phyloP scores from a whole-genome alignment of 2,888 invertebrate genomes.

The Malthinus seriepunctatus region DNA sequence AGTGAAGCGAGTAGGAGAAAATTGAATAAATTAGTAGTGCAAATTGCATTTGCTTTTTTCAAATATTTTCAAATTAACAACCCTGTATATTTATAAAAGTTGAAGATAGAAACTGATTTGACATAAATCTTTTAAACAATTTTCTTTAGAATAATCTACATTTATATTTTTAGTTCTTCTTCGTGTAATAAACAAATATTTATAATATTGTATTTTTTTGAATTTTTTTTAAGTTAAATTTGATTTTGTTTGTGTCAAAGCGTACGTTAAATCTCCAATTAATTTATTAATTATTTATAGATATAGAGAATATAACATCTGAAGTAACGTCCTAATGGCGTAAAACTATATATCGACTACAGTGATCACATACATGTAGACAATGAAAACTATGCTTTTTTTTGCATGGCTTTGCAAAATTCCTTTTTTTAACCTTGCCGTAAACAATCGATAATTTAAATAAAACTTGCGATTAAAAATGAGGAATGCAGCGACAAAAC shows the following conservation, averaged over 20 bases:
- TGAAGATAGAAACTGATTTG: too few relatives aligned
- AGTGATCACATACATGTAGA: constrained; percentile 51
- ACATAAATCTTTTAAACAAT: too few relatives aligned
- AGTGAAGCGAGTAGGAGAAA: too few relatives aligned
- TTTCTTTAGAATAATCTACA: constrained; percentile 18
- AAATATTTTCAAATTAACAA: neutral
- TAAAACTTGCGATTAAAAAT: too few relatives aligned
- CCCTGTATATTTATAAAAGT: too few relatives aligned
- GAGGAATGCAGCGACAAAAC: too few relatives aligned
- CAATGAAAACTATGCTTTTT: constrained; percentile 44
- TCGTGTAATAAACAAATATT: constrained; percentile 3
- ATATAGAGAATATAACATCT: constrained; percentile 29
- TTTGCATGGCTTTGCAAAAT: constrained; percentile 40
- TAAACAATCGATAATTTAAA: constrained; percentile 40
- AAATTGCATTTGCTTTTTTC: neutral
- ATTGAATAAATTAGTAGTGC: neutral
- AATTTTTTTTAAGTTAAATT: constrained; percentile 7
- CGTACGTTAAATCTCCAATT: constrained; percentile 23
- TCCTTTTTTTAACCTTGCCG: constrained; percentile 42
- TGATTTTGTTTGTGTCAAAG: constrained; percentile 28
- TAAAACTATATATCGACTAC: constrained; percentile 38
- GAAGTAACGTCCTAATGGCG: constrained; percentile 11
- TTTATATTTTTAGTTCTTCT: neutral
- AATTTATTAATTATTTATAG: constrained; percentile 9
- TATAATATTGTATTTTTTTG: neutral